Evolutionary conservation across 2,888 invertebrate species (phyloP).

Genomic region (Calameuta filiformis): DNA sequence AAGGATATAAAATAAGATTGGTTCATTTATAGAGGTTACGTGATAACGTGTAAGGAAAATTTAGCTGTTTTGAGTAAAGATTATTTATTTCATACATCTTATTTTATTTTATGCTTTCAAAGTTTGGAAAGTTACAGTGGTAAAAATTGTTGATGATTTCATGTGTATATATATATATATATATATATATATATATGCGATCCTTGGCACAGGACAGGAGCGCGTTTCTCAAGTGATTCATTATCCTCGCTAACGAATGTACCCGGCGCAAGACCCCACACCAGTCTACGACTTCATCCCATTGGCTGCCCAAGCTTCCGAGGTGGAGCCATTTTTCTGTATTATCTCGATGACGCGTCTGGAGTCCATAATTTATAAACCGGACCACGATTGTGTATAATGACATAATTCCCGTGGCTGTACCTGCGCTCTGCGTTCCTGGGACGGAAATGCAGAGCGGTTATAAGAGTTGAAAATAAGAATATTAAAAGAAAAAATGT

Average conservation of each 20-base stretch:
- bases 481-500: background rate
- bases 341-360: constrained; percentile 56
- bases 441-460: background rate
- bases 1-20: background rate
- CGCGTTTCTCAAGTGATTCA: constrained; percentile 49
- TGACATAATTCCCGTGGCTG: constrained; percentile 48
- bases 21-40: background rate
- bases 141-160: background rate
- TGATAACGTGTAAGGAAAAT: background rate
- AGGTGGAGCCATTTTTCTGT: constrained; percentile 55
- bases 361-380: constrained; percentile 51
- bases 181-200: background rate
- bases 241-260: constrained; percentile 57
- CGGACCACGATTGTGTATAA: constrained; percentile 41
- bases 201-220: constrained; percentile 25
- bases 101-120: background rate
- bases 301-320: constrained; percentile 35
- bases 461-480: background rate
- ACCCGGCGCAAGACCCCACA: constrained; percentile 21
- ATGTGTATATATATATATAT: background rate
- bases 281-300: constrained; percentile 49
- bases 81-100: background rate
- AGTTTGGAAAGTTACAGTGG: background rate
- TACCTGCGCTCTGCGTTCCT: background rate
- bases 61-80: background rate